Percentiles rank a stretch among this genome's conserved stretches.
phyloP scores from a whole-genome alignment of 1,140 invertebrate species.

The Ptiloglossa arizonensis region DNA sequence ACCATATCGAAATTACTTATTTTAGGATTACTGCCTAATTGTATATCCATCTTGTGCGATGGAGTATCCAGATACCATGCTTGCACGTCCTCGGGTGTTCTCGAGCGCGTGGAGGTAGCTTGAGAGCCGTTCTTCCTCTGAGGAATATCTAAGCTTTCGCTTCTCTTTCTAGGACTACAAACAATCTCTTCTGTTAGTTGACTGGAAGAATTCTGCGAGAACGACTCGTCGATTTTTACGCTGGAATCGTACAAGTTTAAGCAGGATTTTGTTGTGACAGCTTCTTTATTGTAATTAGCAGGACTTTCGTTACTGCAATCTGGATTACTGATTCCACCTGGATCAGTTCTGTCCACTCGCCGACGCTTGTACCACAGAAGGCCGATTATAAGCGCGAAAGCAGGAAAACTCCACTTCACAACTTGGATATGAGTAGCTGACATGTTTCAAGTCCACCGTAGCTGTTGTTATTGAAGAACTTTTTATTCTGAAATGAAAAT shows the following conservation, averaged over 20 bases:
- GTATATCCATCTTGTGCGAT: slow-evolving; percentile 49
- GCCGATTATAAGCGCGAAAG: slow-evolving; percentile 78
- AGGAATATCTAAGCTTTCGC: slow-evolving; percentile 72
- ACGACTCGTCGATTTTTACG: slow-evolving; percentile 64
- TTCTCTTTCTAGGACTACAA: slow-evolving; percentile 65
- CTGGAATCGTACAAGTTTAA: slow-evolving; percentile 60
- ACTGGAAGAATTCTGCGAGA: slow-evolving; percentile 44
- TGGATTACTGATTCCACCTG: slow-evolving; percentile 72
- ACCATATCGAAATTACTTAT: slow-evolving; percentile 67
- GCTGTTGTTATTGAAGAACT: slow-evolving; percentile 49
- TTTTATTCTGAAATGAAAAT: slow-evolving; percentile 60
- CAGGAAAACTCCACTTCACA: slow-evolving; percentile 79
- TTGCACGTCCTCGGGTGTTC: slow-evolving; percentile 29
- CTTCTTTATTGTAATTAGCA: background rate
- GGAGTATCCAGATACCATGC: slow-evolving; percentile 58
- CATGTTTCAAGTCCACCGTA: slow-evolving; percentile 78
- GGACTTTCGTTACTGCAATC: slow-evolving; percentile 13
- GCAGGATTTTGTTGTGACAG: background rate
- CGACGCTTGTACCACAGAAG: slow-evolving; percentile 81
- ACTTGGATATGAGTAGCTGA: slow-evolving; percentile 70
- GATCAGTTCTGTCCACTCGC: slow-evolving; percentile 79
- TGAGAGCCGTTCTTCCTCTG: slow-evolving; percentile 53
- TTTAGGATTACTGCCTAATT: slow-evolving; percentile 69
- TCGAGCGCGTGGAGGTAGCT: slow-evolving; percentile 56
- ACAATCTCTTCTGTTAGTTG: slow-evolving; percentile 33